These are phyloP conservation scores for Orthonyx spaldingii DNA, from an alignment of 2,113 vertebrate genomes.

Conservation along the genomic window DNA sequence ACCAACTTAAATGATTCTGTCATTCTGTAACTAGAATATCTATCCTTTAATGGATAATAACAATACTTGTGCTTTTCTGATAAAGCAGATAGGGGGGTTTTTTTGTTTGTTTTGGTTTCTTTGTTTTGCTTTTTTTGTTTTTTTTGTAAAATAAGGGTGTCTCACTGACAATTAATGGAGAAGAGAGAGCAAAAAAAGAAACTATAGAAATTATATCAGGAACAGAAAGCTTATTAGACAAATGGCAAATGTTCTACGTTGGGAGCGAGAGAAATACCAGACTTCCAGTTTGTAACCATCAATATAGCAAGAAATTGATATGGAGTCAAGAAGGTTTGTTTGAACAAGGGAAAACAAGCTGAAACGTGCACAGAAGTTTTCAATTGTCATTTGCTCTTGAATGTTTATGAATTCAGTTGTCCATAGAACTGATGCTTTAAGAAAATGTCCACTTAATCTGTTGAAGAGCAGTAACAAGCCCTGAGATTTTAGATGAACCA, in stretches of 20 bases:
- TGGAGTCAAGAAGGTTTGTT: background rate
- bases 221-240: background rate
- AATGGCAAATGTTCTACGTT: rapidly evolving
- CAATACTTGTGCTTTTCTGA: background rate
- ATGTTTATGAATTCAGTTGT: background rate
- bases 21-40: background rate
- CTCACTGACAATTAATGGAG: background rate
- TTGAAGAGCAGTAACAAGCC: background rate
- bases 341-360: background rate
- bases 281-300: background rate
- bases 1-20: background rate
- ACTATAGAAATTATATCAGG: background rate
- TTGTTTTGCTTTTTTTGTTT: no score
- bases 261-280: background rate
- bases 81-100: background rate
- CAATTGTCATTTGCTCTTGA: background rate
- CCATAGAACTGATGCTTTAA: background rate
- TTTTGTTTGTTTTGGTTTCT: background rate
- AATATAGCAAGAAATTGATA: background rate
- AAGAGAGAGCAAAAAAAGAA: background rate
- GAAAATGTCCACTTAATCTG: background rate
- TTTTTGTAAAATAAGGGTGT: background rate
- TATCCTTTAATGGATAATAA: background rate
- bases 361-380: background rate
- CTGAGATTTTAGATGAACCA: background rate